These are phyloP conservation scores for Pheosia gnoma DNA, from an alignment of 2,888 invertebrate genomes.

Conservation along the genomic window DNA sequence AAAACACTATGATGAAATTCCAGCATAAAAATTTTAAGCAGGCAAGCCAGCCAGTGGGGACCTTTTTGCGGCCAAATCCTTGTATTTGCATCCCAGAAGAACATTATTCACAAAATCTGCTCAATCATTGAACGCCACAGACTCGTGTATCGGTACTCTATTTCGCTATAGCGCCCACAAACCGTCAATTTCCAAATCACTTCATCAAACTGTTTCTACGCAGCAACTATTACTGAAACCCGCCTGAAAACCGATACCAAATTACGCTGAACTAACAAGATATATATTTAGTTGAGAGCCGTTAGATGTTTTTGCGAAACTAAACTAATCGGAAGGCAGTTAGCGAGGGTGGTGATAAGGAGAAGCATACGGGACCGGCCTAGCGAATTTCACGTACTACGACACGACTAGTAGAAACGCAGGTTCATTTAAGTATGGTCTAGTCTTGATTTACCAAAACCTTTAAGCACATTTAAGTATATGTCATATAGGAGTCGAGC, in stretches of 20 bases:
- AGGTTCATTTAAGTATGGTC: too few species aligned
- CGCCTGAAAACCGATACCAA: neutral
- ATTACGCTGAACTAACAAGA: neutral
- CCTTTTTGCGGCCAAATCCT: too few species aligned
- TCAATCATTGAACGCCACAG: too few species aligned
- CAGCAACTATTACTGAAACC: neutral
- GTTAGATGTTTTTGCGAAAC: slow-evolving; percentile 13
- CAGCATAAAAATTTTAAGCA: too few species aligned
- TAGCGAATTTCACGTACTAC: neutral
- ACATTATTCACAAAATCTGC: neutral
- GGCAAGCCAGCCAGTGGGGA: too few species aligned
- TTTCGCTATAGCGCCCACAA: neutral
- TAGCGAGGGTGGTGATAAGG: slow-evolving; percentile 11
- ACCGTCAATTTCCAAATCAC: neutral
- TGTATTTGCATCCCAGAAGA: neutral
- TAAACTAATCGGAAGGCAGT: slow-evolving; percentile 23
- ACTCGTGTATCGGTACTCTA: neutral
- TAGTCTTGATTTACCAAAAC: too few species aligned
- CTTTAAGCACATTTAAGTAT: too few species aligned
- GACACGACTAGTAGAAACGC: neutral
- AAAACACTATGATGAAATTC: too few species aligned
- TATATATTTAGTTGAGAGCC: neutral
- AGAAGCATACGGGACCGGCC: neutral
- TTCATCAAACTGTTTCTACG: neutral
- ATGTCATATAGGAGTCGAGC: too few species aligned